phyloP scores from a whole-genome alignment of 2,113 vertebrate species.

The Pleuronectes platessa region DNA sequence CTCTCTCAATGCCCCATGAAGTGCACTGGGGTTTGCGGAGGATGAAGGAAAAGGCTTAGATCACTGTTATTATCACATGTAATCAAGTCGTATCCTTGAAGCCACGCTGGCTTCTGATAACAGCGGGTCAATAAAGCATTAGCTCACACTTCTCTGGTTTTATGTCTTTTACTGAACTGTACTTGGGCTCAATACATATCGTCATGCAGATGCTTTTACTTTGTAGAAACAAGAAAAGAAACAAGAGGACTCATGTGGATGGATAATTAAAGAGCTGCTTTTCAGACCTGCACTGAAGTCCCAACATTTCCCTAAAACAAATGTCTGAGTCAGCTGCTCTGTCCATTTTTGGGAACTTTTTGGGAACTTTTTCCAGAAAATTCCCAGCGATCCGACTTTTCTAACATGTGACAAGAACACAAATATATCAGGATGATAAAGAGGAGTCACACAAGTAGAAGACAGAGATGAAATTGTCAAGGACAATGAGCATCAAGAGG shows the following conservation, averaged over 20 bases:
- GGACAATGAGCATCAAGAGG: no score
- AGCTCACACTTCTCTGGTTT: slow-evolving; percentile 30
- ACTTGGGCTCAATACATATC: slow-evolving; percentile 1
- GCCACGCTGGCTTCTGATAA: not conserved
- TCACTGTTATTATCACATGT: not conserved
- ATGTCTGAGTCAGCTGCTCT: no score
- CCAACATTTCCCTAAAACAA: no score
- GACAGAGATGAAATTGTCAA: no score
- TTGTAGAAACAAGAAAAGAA: slow-evolving; percentile 1
- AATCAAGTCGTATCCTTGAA: not conserved
- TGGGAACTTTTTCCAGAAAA: no score
- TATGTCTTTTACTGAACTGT: slow-evolving; percentile 6
- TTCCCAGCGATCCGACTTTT: no score
- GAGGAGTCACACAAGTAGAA: no score
- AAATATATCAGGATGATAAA: no score
- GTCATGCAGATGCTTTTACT: not conserved
- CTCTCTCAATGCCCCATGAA: not conserved
- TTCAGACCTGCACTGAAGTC: not conserved
- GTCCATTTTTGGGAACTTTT: no score
- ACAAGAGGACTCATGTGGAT: not conserved
- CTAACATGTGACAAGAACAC: no score
- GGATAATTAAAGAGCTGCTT: no score
- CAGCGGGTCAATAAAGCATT: slow-evolving; percentile 12
- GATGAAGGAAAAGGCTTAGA: not conserved
- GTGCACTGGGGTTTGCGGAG: not conserved